phyloP scores from a whole-genome alignment of 92 coral and sea anemone genomes.

The Meandrina meandrites region DNA sequence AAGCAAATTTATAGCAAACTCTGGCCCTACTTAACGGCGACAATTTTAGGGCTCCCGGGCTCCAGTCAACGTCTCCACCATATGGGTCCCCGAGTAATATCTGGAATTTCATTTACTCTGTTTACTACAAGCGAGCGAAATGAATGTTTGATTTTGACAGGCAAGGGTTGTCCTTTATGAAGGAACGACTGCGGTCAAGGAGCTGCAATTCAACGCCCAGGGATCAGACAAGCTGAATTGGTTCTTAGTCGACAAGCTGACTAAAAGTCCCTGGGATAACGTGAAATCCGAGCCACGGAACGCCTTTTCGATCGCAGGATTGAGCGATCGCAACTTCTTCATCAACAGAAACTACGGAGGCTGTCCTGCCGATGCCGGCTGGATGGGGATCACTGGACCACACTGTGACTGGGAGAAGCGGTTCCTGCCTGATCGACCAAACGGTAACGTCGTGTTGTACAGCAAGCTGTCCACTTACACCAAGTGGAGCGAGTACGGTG shows the following conservation, averaged over 20 bases:
- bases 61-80: too few species aligned
- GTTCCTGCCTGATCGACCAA: neutral
- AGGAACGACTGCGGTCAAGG: neutral
- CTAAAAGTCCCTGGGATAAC: conserved; percentile 26
- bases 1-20: too few species aligned
- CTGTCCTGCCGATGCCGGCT: conserved; percentile 20
- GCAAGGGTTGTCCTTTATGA: conserved; percentile 43
- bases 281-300: neutral
- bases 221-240: conserved; percentile 29
- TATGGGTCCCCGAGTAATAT: too few species aligned
- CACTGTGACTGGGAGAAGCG: conserved; percentile 23
- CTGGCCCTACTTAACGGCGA: too few species aligned
- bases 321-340: conserved; percentile 12
- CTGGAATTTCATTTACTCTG: neutral
- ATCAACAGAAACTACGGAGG: conserved; percentile 44
- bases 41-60: too few species aligned
- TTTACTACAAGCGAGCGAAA: too few species aligned
- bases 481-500: conserved; percentile 36
- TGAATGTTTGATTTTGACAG: neutral
- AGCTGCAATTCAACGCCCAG: conserved; percentile 18
- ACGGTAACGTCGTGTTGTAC: conserved; percentile 12
- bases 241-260: conserved; percentile 11
- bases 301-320: conserved; percentile 12
- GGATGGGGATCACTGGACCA: conserved; percentile 19
- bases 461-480: conserved; percentile 9